Evolutionary conservation across 2,888 invertebrate species (phyloP).

Genomic region (Brenthis daphne): DNA sequence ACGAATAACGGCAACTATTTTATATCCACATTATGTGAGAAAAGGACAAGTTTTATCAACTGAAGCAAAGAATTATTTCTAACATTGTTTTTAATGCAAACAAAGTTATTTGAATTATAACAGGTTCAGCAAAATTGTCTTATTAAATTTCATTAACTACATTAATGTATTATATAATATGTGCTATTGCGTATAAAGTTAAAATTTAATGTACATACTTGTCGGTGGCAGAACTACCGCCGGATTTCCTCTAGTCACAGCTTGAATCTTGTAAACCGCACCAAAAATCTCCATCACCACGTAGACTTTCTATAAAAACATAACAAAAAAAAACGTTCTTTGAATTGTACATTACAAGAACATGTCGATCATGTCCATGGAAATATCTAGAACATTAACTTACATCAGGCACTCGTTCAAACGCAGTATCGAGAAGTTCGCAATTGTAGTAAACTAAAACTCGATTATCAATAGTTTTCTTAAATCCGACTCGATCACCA

Average conservation of each 20-base stretch:
- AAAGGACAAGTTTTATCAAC: no score
- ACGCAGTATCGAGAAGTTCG: conserved; percentile 89
- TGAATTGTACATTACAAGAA: no score
- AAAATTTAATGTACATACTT: conserved; percentile 40
- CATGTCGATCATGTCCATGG: not conserved
- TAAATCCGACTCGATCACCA: conserved; percentile 90
- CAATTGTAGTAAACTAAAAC: conserved; percentile 91
- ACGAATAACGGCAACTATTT: no score
- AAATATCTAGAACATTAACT: conserved; percentile 44
- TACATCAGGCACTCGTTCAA: conserved; percentile 90
- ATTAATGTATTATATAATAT: not conserved
- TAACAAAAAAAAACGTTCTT: not conserved
- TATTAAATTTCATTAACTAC: no score
- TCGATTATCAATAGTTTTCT: conserved; percentile 86
- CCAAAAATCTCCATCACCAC: conserved; percentile 93
- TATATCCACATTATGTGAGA: no score
- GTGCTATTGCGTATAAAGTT: not conserved
- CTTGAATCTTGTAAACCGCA: conserved; percentile 88
- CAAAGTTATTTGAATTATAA: no score
- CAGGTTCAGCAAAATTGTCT: no score
- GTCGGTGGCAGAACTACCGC: conserved; percentile 50
- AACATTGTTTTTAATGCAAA: no score
- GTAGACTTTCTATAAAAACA: conserved; percentile 85
- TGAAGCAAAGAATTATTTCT: no score
- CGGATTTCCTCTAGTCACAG: conserved; percentile 79